Conservation (phyloP, 2,113 vertebrate genomes). For the Notothenia rossii region DNA sequence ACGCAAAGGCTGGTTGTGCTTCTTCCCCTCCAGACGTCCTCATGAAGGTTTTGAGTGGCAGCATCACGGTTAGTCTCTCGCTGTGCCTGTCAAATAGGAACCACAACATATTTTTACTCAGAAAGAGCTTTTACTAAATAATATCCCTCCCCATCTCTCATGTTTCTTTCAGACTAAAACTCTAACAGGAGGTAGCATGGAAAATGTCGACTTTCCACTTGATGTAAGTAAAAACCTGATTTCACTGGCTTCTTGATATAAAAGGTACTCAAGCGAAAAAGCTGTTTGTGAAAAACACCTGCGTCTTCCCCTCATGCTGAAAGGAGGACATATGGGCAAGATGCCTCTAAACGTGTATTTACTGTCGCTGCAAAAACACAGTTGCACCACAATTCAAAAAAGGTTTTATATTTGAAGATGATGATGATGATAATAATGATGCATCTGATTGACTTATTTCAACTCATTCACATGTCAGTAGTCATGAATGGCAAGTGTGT, state of each 20-base stretch:
- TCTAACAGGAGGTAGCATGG: conserved; percentile 90
- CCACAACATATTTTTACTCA: too few relatives aligned
- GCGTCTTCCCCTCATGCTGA: neutral
- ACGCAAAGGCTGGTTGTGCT: conserved; percentile 60
- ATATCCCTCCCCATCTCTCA: neutral
- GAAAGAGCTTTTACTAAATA: neutral
- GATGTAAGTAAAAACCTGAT: conserved; percentile 84
- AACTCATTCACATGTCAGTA: conserved; percentile 28
- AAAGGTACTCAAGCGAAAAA: neutral
- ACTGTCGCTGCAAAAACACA: neutral
- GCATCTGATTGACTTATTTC: neutral
- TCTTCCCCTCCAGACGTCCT: conserved; percentile 80
- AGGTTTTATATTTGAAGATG: neutral
- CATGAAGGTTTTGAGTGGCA: conserved; percentile 93
- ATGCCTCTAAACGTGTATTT: neutral
- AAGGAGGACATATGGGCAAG: neutral
- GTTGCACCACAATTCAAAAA: neutral
- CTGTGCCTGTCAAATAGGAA: neutral
- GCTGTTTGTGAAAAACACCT: neutral
- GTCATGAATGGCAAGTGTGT: conserved; percentile 4
- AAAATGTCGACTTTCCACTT: conserved; percentile 82
- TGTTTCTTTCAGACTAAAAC: conserved; percentile 87
- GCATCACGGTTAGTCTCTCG: conserved; percentile 85
- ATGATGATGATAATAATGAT: neutral
- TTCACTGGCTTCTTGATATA: neutral